These are phyloP conservation scores for Trichosurus vulpecula DNA, from an alignment of 2,797 vertebrate genomes.

Conservation along the genomic window DNA sequence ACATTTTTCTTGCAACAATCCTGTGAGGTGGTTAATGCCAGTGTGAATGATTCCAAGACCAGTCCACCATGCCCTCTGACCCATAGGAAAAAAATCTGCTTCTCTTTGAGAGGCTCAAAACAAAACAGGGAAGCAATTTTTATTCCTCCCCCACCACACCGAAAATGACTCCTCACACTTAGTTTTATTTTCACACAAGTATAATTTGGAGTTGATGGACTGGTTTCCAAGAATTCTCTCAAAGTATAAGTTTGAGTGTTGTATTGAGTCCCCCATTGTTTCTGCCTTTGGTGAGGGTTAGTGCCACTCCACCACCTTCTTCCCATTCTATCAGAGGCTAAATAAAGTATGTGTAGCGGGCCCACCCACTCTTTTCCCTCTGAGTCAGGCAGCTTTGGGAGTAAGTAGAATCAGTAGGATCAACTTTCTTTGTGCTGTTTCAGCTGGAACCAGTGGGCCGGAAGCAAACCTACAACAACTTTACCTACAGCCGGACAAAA, in stretches of 20 bases:
- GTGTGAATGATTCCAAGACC: not conserved
- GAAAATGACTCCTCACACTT: not conserved
- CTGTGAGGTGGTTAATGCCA: not conserved
- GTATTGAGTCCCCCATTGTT: not conserved
- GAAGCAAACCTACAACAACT: constrained; percentile 92
- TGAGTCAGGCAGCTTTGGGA: constrained; percentile 4
- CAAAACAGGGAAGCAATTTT: not conserved
- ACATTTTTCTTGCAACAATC: not conserved
- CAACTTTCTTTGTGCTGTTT: constrained; percentile 51
- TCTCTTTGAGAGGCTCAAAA: not conserved
- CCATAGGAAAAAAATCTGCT: not conserved
- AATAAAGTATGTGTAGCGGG: not conserved
- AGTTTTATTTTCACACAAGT: not conserved
- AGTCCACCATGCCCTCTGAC: not conserved
- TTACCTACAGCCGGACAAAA: constrained; percentile 87
- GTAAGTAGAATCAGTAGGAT: not conserved
- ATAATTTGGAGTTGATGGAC: not conserved
- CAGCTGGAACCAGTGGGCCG: constrained; percentile 93
- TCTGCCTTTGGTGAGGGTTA: accelerated
- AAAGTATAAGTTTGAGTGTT: not conserved
- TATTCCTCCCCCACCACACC: not conserved
- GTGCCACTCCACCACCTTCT: not conserved
- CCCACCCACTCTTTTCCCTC: not conserved
- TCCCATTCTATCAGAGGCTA: not conserved
- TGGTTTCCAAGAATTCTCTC: not conserved